Conservation (phyloP, 1,140 invertebrate species). For the Nephotettix cincticeps region DNA sequence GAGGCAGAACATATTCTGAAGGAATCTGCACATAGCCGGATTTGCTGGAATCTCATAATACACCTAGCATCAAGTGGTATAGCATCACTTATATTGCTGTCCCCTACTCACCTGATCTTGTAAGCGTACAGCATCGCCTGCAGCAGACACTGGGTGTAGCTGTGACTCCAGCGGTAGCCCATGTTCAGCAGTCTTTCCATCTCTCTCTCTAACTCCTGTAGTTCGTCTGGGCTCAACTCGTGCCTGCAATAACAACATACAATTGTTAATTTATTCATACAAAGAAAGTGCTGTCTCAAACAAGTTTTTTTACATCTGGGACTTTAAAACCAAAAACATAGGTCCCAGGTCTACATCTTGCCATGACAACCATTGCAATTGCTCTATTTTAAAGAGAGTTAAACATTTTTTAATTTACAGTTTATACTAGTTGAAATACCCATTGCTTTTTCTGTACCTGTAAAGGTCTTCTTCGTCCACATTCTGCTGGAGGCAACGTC, state of each 20-base stretch:
- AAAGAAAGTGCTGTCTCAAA: not conserved
- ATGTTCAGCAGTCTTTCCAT: constrained; percentile 63
- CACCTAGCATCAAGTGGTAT: too few species aligned
- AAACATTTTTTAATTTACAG: too few species aligned
- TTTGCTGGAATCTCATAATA: too few species aligned
- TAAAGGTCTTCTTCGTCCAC: constrained; percentile 59
- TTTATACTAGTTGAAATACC: too few species aligned
- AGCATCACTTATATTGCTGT: too few species aligned
- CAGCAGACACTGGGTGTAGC: constrained; percentile 79
- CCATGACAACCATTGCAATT: not conserved
- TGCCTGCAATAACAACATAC: constrained; percentile 51
- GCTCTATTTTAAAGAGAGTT: not conserved
- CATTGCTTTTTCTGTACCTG: too few species aligned
- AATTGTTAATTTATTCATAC: not conserved
- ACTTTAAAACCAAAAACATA: not conserved
- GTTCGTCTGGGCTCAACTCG: constrained; percentile 59
- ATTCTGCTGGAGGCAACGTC: constrained; percentile 69
- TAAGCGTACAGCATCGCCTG: constrained; percentile 70
- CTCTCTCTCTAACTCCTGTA: constrained; percentile 66
- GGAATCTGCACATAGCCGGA: too few species aligned
- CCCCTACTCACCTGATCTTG: constrained; percentile 55
- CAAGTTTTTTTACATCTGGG: not conserved
- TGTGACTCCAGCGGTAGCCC: constrained; percentile 77
- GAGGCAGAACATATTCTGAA: too few species aligned
- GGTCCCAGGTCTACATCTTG: not conserved